Evolutionary conservation across 2,888 invertebrate genomes (phyloP).

Genomic region (Athalia cordata): DNA sequence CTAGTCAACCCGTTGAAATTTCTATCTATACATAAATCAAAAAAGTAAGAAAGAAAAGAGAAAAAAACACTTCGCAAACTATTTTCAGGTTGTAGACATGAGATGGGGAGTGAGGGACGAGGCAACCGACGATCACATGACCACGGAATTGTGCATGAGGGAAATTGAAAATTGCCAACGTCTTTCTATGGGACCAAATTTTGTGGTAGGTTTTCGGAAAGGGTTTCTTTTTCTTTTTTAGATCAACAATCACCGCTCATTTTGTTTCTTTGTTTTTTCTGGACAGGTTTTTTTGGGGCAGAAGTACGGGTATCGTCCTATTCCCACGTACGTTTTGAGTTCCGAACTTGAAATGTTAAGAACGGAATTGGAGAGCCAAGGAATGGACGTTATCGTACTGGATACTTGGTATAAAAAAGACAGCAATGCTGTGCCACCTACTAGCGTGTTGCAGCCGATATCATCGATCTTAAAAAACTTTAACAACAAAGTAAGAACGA

Average conservation of each 20-base stretch:
- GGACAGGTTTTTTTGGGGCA: slow-evolving; percentile 92
- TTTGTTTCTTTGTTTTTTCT: neutral
- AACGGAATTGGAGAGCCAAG: slow-evolving; percentile 88
- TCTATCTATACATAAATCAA: neutral
- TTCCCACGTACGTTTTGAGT: slow-evolving; percentile 95
- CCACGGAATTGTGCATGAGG: slow-evolving; percentile 97
- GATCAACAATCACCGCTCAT: neutral
- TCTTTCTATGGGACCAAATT: slow-evolving; percentile 98
- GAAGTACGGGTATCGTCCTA: slow-evolving; percentile 98
- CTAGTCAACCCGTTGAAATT: neutral
- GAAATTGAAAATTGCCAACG: slow-evolving; percentile 99
- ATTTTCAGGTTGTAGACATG: slow-evolving; percentile 94
- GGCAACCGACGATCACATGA: slow-evolving; percentile 99
- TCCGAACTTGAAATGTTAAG: slow-evolving; percentile 91
- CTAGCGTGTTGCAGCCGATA: slow-evolving; percentile 96
- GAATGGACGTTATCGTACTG: slow-evolving; percentile 87
- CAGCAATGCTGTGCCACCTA: slow-evolving; percentile 95
- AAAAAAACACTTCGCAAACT: neutral
- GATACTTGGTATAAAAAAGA: slow-evolving; percentile 98
- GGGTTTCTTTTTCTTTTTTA: too few relatives aligned
- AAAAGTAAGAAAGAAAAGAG: neutral
- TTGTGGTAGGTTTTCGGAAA: slow-evolving; percentile 81
- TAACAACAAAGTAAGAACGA: slow-evolving; percentile 87
- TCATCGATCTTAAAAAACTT: slow-evolving; percentile 97
- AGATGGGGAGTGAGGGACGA: slow-evolving; percentile 99